phyloP scores from a whole-genome alignment of 2,888 invertebrate genomes.

The Nemurella pictetii region DNA sequence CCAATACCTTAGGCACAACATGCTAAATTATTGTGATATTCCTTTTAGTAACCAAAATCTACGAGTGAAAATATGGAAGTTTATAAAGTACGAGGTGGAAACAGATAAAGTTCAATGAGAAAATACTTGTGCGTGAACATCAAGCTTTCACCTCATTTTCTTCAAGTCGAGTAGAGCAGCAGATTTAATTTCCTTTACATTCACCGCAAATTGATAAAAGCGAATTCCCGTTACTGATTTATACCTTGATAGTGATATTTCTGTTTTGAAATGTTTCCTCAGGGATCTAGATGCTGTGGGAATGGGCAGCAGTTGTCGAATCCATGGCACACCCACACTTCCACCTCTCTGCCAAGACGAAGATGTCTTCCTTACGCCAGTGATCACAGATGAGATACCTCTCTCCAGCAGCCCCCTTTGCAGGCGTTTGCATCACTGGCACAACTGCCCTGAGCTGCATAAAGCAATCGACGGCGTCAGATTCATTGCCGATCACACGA shows the following conservation, averaged over 20 bases:
- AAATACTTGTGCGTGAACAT: background rate
- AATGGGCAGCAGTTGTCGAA: conserved; percentile 57
- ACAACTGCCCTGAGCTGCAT: conserved; percentile 87
- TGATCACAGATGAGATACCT: conserved; percentile 45
- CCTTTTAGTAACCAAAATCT: conserved; percentile 27
- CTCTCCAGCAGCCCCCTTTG: conserved; percentile 62
- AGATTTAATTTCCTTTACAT: background rate
- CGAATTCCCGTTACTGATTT: background rate
- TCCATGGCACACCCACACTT: conserved; percentile 57
- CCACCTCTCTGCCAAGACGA: conserved; percentile 44
- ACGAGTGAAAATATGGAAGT: background rate
- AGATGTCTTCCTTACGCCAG: conserved; percentile 34
- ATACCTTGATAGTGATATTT: background rate
- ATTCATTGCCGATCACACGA: conserved; percentile 90
- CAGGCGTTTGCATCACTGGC: conserved; percentile 75
- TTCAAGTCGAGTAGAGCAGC: background rate
- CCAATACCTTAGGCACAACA: conserved; percentile 18
- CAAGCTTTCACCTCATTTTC: too few species aligned
- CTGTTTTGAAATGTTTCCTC: conserved; percentile 35
- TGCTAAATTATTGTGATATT: conserved; percentile 21
- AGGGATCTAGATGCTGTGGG: conserved; percentile 60
- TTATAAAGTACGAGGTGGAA: background rate
- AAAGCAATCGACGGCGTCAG: conserved; percentile 91
- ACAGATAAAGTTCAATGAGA: background rate
- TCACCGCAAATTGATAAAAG: background rate